phyloP scores from a whole-genome alignment of 2,888 invertebrate species.

The Sericinus montela region DNA sequence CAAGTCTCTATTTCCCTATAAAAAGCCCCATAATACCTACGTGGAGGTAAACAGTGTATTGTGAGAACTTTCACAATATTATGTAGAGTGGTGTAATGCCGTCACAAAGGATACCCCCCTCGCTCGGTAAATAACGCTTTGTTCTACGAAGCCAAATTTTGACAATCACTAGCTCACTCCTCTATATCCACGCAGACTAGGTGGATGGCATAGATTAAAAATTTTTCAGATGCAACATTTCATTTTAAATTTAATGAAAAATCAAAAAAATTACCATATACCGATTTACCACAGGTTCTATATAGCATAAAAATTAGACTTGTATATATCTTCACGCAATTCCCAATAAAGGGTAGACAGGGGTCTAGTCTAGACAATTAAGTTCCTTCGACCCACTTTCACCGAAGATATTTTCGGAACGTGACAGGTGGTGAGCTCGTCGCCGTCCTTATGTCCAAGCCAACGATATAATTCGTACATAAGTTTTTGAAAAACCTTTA shows the following conservation, averaged over 20 bases:
- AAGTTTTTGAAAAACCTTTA: too few relatives aligned
- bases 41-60: conserved; percentile 63
- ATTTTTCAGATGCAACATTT: conserved; percentile 6
- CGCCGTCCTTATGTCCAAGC: too few relatives aligned
- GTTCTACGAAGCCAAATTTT: conserved; percentile 80
- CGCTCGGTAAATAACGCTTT: conserved; percentile 78
- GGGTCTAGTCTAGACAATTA: too few relatives aligned
- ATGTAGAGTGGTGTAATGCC: conserved; percentile 77
- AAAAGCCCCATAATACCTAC: conserved; percentile 55
- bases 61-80: conserved; percentile 77
- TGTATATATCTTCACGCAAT: too few relatives aligned
- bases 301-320: too few relatives aligned
- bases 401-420: too few relatives aligned
- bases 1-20: conserved; percentile 33
- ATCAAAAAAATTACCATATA: too few relatives aligned
- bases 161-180: conserved; percentile 78
- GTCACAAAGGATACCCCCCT: conserved; percentile 64
- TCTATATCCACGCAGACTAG: conserved; percentile 52
- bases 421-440: too few relatives aligned
- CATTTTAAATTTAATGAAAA: neutral
- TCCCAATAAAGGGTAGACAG: too few relatives aligned
- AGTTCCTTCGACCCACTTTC: too few relatives aligned
- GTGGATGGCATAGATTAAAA: conserved; percentile 47
- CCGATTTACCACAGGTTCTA: too few relatives aligned
- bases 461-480: too few relatives aligned